These are phyloP conservation scores for Pogonognathellus flavescens DNA, from an alignment of 1,140 invertebrate species.

Conservation along the genomic window DNA sequence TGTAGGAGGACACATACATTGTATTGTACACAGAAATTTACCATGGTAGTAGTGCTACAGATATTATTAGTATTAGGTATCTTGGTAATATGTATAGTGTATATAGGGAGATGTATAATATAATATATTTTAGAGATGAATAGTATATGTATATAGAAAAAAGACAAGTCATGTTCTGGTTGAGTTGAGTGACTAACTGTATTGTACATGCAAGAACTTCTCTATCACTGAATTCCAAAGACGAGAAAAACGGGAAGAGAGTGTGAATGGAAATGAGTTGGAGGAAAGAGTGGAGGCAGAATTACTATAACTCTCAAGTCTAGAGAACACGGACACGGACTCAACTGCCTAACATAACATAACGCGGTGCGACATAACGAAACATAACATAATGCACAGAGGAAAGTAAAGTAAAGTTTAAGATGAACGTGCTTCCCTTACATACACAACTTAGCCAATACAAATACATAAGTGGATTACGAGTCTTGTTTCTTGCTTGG, in stretches of 20 bases:
- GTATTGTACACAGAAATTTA: too few species aligned
- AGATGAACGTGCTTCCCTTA: conserved; percentile 47
- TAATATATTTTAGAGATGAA: background rate
- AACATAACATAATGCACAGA: conserved; percentile 10
- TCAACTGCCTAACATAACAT: conserved; percentile 3
- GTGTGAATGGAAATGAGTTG: conserved; percentile 33
- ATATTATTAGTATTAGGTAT: too few species aligned
- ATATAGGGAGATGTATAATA: too few species aligned
- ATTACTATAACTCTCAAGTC: background rate
- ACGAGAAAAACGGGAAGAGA: conserved; percentile 20
- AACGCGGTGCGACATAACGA: background rate
- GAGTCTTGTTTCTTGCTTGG: conserved; percentile 36
- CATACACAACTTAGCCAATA: conserved; percentile 45
- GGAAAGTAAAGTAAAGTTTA: conserved; percentile 47
- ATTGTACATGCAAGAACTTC: background rate
- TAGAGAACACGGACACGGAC: background rate
- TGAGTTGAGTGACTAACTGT: background rate
- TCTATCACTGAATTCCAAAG: background rate
- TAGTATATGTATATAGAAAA: background rate
- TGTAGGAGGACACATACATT: background rate
- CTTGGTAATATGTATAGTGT: background rate
- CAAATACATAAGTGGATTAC: conserved; percentile 50
- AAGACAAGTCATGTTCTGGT: background rate
- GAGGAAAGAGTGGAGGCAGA: background rate
- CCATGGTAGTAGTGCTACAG: too few species aligned